Evolutionary conservation across 1,140 invertebrate genomes (phyloP), one percentile per base, ranked within the genome.

Genomic region (Drosophila trapezifrons): DNA sequence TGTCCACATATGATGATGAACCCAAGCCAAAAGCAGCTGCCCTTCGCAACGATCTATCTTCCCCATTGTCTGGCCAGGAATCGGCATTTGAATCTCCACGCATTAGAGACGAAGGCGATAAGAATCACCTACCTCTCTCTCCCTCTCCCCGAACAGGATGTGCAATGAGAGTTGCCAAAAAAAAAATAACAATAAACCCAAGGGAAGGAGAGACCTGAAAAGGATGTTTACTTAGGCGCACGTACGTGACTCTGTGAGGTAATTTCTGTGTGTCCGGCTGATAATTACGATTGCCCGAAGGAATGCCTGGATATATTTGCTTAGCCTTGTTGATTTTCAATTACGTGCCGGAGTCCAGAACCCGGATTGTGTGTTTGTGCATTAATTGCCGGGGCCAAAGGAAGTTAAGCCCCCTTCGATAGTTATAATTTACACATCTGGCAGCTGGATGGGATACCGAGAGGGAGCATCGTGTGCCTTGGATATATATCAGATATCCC

Each of bases 141-240:
- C 27, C 4, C 27, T 29, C 27, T 1, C 32, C 66, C 55, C 45
- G 43, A 40, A 82, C 82, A 86, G 82, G 83, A 86, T 87, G 80
- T 79, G 77, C 56, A 65, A 49, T 62, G 47, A 25, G 43, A 35
- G 64, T 80, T 83, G 80, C 77, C 72, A 76, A 85, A 76, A 79
- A 59, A 43, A n/a, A 52, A 52, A 32, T 9, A 60, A 32, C 29
- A 32, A 27, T 56, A 12, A 42, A 40, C 59, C 60, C 12, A 27
- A 18, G 6, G 4, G 10, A 20, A 29, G 29, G 38, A 54, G 6
- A 17, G 18, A 13, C 2, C 18, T 25, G 20, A 47, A 76, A 86
- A 85, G 82, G 83, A 86, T 86, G 83, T 86, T 86, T 86, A 69
- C 79, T 86, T 85, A 87, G 82, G 83, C 47, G 25, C 57, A 49